Evolutionary conservation across 2,797 vertebrate species (phyloP).

Genomic region (Dendrocincla fuliginosa): DNA sequence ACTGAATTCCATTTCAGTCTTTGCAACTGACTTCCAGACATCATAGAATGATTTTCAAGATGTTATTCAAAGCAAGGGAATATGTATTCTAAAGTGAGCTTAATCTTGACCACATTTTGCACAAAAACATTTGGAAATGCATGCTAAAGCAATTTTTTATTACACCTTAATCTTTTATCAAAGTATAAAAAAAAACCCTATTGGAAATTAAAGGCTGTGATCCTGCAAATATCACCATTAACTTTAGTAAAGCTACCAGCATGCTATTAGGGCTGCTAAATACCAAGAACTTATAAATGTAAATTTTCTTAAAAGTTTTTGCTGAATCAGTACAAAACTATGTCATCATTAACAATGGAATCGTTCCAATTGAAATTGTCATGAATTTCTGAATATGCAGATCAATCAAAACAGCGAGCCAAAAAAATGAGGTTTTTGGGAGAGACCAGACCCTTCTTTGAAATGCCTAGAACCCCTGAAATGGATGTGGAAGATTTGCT

Average conservation of each 20-base stretch:
- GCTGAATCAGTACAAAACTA: background rate
- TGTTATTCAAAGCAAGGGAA: background rate
- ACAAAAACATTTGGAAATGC: constrained; percentile 7
- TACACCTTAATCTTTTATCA: background rate
- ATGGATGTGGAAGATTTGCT: background rate
- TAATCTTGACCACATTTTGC: constrained; percentile 16
- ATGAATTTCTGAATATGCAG: background rate
- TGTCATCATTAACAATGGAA: background rate
- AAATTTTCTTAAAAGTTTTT: background rate
- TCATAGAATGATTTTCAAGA: constrained; percentile 16
- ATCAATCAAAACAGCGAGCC: background rate
- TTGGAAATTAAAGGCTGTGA: background rate
- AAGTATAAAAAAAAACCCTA: background rate
- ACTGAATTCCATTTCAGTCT: constrained; percentile 11
- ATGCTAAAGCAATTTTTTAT: background rate
- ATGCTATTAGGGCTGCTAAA: background rate
- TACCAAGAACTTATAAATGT: background rate
- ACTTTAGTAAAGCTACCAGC: background rate
- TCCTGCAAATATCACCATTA: background rate
- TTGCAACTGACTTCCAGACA: constrained; percentile 19
- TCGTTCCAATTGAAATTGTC: background rate
- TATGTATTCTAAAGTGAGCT: background rate
- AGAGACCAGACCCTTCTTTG: background rate
- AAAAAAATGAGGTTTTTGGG: background rate
- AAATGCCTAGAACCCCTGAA: background rate